phyloP scores from a whole-genome alignment of 2,888 invertebrate genomes.

The Mythimna impura region DNA sequence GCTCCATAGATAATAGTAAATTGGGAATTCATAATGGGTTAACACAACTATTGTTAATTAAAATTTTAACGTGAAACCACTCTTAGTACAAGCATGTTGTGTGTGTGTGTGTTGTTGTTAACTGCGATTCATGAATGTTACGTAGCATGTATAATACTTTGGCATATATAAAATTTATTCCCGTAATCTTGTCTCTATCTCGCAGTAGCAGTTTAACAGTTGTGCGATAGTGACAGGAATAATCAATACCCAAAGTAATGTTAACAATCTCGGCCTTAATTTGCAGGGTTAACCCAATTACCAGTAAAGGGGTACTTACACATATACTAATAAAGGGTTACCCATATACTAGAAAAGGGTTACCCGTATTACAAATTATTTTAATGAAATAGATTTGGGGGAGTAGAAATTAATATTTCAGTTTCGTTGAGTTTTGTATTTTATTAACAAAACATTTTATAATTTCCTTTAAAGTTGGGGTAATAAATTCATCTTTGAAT shows the following conservation, averaged over 20 bases:
- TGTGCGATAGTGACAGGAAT: background rate
- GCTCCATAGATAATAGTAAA: conserved; percentile 26
- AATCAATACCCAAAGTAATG: background rate
- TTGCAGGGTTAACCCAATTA: background rate
- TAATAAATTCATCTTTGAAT: too few species aligned
- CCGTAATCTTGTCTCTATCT: background rate
- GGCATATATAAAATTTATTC: background rate
- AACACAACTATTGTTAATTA: conserved; percentile 1
- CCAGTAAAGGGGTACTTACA: conserved; percentile 6
- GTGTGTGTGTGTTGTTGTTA: background rate
- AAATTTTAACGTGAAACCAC: background rate
- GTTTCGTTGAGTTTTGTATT: background rate
- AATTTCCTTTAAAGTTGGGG: background rate
- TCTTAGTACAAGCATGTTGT: background rate
- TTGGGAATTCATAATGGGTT: conserved; percentile 17
- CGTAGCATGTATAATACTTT: background rate
- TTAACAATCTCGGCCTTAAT: background rate
- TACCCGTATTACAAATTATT: background rate
- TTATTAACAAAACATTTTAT: background rate
- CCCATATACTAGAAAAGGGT: too few species aligned
- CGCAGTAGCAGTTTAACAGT: background rate
- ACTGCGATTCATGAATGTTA: background rate
- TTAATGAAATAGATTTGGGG: background rate
- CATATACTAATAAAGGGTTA: background rate
- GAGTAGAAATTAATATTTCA: background rate